phyloP scores from a whole-genome alignment of 2,113 vertebrate species.

The Geococcyx californianus region DNA sequence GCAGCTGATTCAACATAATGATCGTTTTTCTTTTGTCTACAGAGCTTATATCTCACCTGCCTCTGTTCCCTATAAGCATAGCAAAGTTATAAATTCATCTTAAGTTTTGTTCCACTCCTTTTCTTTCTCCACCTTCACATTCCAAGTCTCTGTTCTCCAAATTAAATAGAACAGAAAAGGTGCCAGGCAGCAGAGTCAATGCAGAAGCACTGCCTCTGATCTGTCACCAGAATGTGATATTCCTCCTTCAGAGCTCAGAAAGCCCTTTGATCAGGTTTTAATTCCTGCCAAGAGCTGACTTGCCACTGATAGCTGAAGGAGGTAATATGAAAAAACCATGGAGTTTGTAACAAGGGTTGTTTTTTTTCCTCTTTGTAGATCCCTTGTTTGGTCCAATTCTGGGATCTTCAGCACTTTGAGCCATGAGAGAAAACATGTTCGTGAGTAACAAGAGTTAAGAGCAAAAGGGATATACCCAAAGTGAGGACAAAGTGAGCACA shows the following conservation, averaged over 20 bases:
- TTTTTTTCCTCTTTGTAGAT: not conserved
- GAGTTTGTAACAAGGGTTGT: not conserved
- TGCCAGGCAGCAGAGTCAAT: not conserved
- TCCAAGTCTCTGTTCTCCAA: not conserved
- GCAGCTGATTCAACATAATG: not conserved
- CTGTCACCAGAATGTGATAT: not conserved
- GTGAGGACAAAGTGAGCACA: not conserved
- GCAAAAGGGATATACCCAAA: not conserved
- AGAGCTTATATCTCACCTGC: not conserved
- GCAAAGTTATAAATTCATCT: not conserved
- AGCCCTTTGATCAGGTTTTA: not conserved
- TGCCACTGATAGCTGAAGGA: not conserved
- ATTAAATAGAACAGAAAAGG: not conserved
- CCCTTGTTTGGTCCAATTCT: not conserved
- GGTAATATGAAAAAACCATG: not conserved
- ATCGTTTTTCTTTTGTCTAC: not conserved
- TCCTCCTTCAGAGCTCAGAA: not conserved
- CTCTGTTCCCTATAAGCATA: not conserved
- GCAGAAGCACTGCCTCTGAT: not conserved
- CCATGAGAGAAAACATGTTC: not conserved
- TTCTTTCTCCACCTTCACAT: not conserved
- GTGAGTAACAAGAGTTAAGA: not conserved
- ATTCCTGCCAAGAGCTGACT: not conserved
- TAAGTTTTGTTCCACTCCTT: not conserved
- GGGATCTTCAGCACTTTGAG: not conserved